phyloP scores from a whole-genome alignment of 2,113 vertebrate species.

The Tylochromis polylepis region DNA sequence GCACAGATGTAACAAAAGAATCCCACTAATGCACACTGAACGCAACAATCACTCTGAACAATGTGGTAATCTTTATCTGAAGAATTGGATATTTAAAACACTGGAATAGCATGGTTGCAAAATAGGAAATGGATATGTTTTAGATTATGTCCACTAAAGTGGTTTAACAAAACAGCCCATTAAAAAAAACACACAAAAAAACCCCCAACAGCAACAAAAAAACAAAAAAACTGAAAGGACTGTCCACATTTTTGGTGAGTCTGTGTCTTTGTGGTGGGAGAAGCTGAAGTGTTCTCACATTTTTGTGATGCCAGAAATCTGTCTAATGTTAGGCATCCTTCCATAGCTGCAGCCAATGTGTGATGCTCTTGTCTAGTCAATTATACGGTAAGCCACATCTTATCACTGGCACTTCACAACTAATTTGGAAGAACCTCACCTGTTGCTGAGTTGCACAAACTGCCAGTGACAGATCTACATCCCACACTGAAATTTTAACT shows the following conservation, averaged over 20 bases:
- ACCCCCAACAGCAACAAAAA: no score
- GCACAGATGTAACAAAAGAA: neutral
- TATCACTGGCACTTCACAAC: neutral
- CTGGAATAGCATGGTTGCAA: neutral
- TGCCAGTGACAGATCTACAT: neutral
- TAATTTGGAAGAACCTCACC: slow-evolving; percentile 6
- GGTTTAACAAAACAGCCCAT: neutral
- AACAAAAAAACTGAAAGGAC: neutral
- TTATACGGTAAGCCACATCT: neutral
- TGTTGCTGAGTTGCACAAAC: neutral
- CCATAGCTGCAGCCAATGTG: slow-evolving; percentile 5
- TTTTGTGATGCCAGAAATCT: neutral
- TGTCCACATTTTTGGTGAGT: neutral
- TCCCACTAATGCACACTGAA: neutral
- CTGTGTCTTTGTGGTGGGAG: neutral
- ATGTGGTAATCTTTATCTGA: neutral
- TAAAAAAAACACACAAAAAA: no score
- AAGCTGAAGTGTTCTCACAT: neutral
- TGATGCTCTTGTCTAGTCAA: neutral
- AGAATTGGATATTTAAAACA: neutral
- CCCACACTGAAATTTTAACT: neutral
- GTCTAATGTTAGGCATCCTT: neutral
- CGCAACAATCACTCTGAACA: neutral
- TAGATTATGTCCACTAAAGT: neutral
- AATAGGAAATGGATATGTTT: neutral